Percentiles rank a stretch among this genome's conserved stretches.
These are phyloP conservation scores for Alviniconcha strummeri DNA, from an alignment of 2,888 invertebrate genomes.

Conservation along the genomic window DNA sequence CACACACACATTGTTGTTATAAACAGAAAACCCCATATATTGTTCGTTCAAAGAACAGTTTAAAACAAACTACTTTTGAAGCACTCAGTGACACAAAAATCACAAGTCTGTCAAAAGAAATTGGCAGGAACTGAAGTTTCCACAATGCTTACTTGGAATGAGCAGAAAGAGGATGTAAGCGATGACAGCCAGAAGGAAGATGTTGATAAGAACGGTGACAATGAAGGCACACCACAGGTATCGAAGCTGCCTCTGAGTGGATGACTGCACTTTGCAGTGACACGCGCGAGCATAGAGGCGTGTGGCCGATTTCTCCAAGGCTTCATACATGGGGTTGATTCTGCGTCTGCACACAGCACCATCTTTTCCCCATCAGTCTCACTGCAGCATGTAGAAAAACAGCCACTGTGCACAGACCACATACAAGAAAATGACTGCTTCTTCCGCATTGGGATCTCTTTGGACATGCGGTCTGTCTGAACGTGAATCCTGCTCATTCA, in stretches of 20 bases:
- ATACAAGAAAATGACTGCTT: no score
- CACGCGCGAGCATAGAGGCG: constrained; percentile 24
- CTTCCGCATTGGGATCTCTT: no score
- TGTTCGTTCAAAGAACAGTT: no score
- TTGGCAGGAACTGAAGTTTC: no score
- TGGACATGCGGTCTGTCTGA: no score
- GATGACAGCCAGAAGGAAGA: constrained; percentile 16
- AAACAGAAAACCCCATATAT: no score
- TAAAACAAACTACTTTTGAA: no score
- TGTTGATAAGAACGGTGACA: background rate
- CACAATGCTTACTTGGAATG: constrained; percentile 6
- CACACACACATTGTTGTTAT: background rate
- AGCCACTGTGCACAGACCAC: no score
- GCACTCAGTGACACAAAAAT: no score
- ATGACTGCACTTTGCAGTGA: constrained; percentile 18
- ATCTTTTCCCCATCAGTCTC: background rate
- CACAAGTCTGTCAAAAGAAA: no score
- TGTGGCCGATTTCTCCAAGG: constrained; percentile 8
- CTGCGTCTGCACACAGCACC: constrained; percentile 12
- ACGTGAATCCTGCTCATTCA: no score
- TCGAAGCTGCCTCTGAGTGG: constrained; percentile 17
- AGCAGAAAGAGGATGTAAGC: constrained; percentile 20
- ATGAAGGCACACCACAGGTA: constrained; percentile 24
- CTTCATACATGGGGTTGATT: constrained; percentile 19
- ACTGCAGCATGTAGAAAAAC: no score